Evolutionary conservation across 2,113 vertebrate species (phyloP).

Genomic region (Toxostoma redivivum): DNA sequence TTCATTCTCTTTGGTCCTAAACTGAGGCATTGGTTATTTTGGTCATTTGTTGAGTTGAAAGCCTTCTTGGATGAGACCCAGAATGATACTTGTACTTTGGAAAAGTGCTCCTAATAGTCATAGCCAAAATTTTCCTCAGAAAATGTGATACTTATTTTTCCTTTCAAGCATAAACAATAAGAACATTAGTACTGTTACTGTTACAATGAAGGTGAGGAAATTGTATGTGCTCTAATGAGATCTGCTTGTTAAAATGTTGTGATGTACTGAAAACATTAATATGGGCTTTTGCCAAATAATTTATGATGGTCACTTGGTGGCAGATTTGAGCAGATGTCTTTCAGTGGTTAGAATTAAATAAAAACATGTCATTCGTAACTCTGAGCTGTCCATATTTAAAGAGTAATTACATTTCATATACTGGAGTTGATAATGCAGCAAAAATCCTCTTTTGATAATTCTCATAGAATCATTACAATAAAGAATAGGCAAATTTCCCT

Average conservation of each 20-base stretch:
- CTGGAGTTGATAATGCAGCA: background rate
- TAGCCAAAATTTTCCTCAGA: background rate
- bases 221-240: background rate
- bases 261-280: background rate
- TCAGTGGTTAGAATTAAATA: background rate
- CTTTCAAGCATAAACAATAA: background rate
- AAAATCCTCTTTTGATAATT: background rate
- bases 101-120: background rate
- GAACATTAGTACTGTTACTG: background rate
- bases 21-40: background rate
- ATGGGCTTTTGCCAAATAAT: background rate
- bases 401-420: background rate
- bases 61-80: background rate
- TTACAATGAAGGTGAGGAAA: background rate
- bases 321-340: background rate
- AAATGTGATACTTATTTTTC: background rate
- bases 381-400: background rate
- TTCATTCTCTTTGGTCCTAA: background rate
- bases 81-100: background rate
- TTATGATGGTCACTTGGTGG: background rate
- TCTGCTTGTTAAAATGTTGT: background rate
- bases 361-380: background rate
- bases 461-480: background rate
- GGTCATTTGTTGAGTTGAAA: background rate
- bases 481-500: background rate